phyloP scores from a whole-genome alignment of 2,113 vertebrate species.

The Osmerus eperlanus region DNA sequence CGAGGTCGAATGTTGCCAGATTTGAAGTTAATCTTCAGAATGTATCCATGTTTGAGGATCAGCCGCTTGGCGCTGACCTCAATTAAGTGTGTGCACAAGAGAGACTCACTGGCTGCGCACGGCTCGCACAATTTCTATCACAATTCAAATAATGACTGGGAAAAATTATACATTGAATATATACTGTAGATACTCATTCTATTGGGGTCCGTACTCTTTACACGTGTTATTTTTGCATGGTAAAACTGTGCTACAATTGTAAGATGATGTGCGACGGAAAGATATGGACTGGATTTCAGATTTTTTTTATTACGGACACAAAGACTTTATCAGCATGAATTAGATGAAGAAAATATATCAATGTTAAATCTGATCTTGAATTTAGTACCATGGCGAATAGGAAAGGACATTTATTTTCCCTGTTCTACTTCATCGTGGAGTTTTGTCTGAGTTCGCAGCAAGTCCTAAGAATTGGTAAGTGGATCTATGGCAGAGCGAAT shows the following conservation, averaged over 20 bases:
- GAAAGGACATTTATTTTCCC: conserved; percentile 74
- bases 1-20: conserved; percentile 70
- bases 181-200: conserved; percentile 36
- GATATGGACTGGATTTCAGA: conserved; percentile 59
- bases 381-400: conserved; percentile 71
- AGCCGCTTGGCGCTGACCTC: conserved; percentile 64
- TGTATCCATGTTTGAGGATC: conserved; percentile 72
- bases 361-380: conserved; percentile 63
- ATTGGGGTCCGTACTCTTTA: conserved; percentile 33
- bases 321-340: conserved; percentile 68
- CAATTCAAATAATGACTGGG: conserved; percentile 56
- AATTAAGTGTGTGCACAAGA: conserved; percentile 61
- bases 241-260: conserved; percentile 40
- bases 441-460: conserved; percentile 82
- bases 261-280: conserved; percentile 59
- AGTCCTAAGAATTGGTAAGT: conserved; percentile 92
- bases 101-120: conserved; percentile 39
- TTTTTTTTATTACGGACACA: conserved; percentile 53
- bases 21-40: conserved; percentile 76
- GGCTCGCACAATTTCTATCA: conserved; percentile 29
- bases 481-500: too few species aligned
- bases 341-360: conserved; percentile 57
- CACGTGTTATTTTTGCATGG: conserved; percentile 50
- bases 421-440: conserved; percentile 75
- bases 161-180: conserved; percentile 34